A percentile compares a stretch with the other conserved stretches of the same genome.
Conservation (phyloP, 2,888 invertebrate species). For the Teleogryllus oceanicus region DNA sequence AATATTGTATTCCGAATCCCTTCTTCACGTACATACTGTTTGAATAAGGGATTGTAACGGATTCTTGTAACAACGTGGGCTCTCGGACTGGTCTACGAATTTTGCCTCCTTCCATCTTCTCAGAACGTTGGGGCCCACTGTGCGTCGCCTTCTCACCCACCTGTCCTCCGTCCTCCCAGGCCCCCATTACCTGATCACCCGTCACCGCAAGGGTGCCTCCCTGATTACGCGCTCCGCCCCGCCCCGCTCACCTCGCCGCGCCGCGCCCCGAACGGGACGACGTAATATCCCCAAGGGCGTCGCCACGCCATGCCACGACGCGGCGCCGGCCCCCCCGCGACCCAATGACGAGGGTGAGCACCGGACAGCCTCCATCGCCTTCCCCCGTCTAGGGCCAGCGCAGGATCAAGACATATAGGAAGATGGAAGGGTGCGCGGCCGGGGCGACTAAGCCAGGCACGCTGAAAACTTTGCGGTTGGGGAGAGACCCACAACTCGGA, state of each 20-base stretch:
- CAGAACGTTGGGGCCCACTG: background rate
- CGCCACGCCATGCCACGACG: background rate
- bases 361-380: background rate
- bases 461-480: too few species aligned
- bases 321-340: background rate
- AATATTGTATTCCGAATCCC: too few species aligned
- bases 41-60: too few species aligned
- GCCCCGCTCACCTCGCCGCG: background rate
- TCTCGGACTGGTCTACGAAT: too few species aligned
- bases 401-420: too few species aligned
- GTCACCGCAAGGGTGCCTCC: background rate
- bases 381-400: too few species aligned
- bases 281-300: background rate
- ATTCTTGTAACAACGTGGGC: too few species aligned
- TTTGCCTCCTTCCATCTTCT: background rate
- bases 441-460: too few species aligned
- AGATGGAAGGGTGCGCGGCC: too few species aligned
- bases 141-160: background rate
- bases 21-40: too few species aligned
- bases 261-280: background rate
- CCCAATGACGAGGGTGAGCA: background rate
- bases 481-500: too few species aligned
- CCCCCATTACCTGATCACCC: constrained; percentile 3
- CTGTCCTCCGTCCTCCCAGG: background rate
- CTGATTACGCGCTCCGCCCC: background rate